Evolutionary conservation across 2,888 invertebrate genomes (phyloP), one percentile per base, ranked within the genome.

Genomic region (Eristalis arbustorum): DNA sequence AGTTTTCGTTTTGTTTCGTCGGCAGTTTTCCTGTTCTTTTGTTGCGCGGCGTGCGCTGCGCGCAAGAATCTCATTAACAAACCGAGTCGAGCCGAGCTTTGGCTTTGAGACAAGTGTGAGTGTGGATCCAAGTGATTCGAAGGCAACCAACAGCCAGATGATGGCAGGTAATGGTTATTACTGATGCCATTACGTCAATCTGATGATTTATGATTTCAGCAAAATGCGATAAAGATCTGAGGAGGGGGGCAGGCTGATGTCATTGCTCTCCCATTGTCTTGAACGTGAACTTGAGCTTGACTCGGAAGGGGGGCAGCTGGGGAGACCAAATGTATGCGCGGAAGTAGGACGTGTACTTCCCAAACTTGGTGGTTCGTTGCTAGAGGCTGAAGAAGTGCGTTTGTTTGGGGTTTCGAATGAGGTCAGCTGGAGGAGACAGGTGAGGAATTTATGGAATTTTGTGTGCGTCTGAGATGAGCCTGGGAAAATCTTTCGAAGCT

Each of bases 121-220:
- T 78, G 23, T 49, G 64, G 76, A 72, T 72, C 68, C 57, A 62
- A 75, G 63, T 80, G 74, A 67, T 69, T 77, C 59, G 63, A 68
- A 76, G 72, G 64, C 81, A 71, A 31, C 31, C 81, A 71, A 31
- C 31, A 11, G 57, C 37, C 67, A 56, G 37, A 84, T 80, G 75
- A 80, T 73, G 73, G 77, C 68, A 69, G n/a, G 73, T 80, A 77
- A 81, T 85, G 40, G 81, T 81, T 78, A 85, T 85, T 76, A 71
- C 81, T 71, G 66, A 81, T 85, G 77, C 77, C 73, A 81, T 85
- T 85, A 85, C 81, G 85, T 85, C 85, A 85, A 85, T 85, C 74
- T 85, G 77, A 85, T 85, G 85, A 85, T 85, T 85, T 85, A 85
- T 85, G 85, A 77, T 85, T 85, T 81, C 85, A 85, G 77, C 85